phyloP scores from a whole-genome alignment of 1,140 invertebrate genomes.

The Aphaenogaster floridana region DNA sequence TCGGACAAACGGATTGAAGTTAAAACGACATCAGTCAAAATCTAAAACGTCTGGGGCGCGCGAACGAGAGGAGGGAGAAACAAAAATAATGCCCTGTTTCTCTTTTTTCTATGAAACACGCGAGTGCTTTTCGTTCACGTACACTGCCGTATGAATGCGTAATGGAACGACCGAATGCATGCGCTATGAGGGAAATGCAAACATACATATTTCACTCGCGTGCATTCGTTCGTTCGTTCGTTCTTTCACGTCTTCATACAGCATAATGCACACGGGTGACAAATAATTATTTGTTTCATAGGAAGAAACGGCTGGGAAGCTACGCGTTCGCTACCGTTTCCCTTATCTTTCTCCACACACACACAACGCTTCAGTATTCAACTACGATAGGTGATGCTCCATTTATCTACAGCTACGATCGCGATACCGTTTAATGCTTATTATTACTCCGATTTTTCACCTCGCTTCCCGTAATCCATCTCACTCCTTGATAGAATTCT shows the following conservation, averaged over 20 bases:
- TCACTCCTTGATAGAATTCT: neutral
- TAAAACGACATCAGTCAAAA: conserved; percentile 21
- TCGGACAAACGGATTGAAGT: neutral
- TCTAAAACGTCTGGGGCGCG: neutral
- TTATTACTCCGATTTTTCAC: neutral
- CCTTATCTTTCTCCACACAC: neutral
- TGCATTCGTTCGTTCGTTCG: conserved; percentile 31
- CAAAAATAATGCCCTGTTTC: conserved; percentile 5
- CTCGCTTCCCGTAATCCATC: neutral
- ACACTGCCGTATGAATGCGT: conserved; percentile 47
- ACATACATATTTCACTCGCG: conserved; percentile 55
- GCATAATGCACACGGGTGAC: conserved; percentile 7
- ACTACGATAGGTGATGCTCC: neutral
- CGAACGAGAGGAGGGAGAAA: conserved; percentile 1
- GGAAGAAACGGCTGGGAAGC: neutral
- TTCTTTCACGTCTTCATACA: conserved; percentile 36
- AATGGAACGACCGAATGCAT: conserved; percentile 49
- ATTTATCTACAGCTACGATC: conserved; percentile 5
- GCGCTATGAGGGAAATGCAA: conserved; percentile 48
- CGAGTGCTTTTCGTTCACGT: conserved; percentile 40
- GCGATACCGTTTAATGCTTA: neutral
- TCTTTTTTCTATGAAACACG: conserved; percentile 13
- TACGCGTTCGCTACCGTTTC: neutral
- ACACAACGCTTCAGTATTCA: neutral
- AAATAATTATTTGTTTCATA: conserved; percentile 23